These are phyloP conservation scores for Bubo bubo DNA, from an alignment of 2,113 vertebrate genomes.

Conservation along the genomic window DNA sequence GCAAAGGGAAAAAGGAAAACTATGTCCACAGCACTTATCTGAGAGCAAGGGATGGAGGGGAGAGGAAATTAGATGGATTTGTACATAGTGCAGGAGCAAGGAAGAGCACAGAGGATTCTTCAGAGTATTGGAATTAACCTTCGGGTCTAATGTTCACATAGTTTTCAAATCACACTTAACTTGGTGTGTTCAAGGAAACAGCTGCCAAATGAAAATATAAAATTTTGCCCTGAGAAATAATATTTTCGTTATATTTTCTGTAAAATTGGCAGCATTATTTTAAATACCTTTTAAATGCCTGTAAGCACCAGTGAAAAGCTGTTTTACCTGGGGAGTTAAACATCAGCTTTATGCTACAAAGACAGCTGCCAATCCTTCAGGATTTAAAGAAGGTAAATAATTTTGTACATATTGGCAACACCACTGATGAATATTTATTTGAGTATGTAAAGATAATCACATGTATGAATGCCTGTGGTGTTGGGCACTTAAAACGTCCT, in stretches of 20 bases:
- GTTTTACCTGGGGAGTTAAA: not conserved
- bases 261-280: not conserved
- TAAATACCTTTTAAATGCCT: not conserved
- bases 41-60: rapidly evolving
- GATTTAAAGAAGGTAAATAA: not conserved
- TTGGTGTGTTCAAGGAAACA: not conserved
- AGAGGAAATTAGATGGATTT: not conserved
- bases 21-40: not conserved
- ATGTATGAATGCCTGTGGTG: not conserved
- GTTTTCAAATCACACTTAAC: not conserved
- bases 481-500: not conserved
- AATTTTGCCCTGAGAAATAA: not conserved
- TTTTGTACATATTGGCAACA: not conserved
- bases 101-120: not conserved
- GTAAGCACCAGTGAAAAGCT: not conserved
- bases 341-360: not conserved
- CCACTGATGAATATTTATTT: not conserved
- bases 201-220: not conserved
- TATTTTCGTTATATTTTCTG: not conserved
- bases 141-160: not conserved
- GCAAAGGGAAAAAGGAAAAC: not conserved
- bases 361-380: not conserved
- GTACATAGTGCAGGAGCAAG: not conserved
- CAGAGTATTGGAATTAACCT: not conserved
- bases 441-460: not conserved